Evolutionary conservation across 2,797 vertebrate species (phyloP), one percentile per base, ranked within the genome.

Genomic region (Glyptemys insculpta): DNA sequence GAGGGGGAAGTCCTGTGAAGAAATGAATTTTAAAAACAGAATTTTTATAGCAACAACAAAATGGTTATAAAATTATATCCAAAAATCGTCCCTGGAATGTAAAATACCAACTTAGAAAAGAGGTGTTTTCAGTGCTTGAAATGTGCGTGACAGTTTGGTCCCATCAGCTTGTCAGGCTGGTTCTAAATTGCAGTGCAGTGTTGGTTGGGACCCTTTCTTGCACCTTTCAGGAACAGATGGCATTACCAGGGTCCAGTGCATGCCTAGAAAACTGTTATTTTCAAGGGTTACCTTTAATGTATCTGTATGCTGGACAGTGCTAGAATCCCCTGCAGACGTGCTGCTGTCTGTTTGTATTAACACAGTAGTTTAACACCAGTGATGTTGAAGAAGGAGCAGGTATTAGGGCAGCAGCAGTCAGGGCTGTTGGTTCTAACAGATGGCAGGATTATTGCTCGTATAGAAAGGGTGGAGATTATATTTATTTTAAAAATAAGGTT

Each of bases 311-410:
- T 44, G 86, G 81, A 89, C 91, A 91, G 68, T 0, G 0, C 87
- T 1, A 9, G n/a, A 34, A 5, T 1, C 44, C 72, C 23, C 91
- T 25, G 37, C 44, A 49, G 81, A 31, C 0, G 0, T 34, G 53
- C 83, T 91, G 84, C 62, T 0, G 18, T 27, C 56, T 53, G 82
- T 6, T 68, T 92, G 49, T 80, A 57, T 82, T 79, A 76, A 59
- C 0, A 0, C 31, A 79, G 44, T 25, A n/a, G 31, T 53, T 83
- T 68, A 34, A 29, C 31, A 19, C 12, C 0, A 0, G 52, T 41
- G 56, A 21, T 27, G 0, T 0, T 49, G 37, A 49, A 83, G 52
- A 94, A 90, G 65, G 49, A 65, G 19, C 44, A 50, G 56, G 31
- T 47, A 21, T 85, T 84, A 37, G 49, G 49, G 49, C 27, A 93